phyloP scores from a whole-genome alignment of 2,113 vertebrate genomes.

The Anarrhichthys ocellatus region DNA sequence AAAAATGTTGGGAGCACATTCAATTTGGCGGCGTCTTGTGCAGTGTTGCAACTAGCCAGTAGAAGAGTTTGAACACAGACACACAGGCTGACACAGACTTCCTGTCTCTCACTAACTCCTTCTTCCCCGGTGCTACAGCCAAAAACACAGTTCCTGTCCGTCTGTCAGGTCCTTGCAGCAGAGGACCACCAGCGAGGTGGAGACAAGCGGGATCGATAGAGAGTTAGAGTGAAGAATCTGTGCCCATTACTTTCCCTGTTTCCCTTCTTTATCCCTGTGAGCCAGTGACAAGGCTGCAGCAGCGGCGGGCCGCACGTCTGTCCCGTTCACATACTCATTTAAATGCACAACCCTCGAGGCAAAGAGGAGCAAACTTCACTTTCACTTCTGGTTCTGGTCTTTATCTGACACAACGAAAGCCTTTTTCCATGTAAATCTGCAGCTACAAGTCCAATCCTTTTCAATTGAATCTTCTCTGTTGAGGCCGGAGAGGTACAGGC shows the following conservation, averaged over 20 bases:
- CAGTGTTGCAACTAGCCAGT: neutral
- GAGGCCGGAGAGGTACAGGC: neutral
- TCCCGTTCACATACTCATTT: constrained; percentile 30
- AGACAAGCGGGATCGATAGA: constrained; percentile 76
- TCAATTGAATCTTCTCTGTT: neutral
- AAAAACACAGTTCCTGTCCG: constrained; percentile 47
- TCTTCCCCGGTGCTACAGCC: constrained; percentile 26
- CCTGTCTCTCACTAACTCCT: constrained; percentile 28
- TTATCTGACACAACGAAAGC: neutral
- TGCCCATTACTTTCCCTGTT: constrained; percentile 77
- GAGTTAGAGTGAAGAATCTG: constrained; percentile 80
- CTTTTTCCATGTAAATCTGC: constrained; percentile 3
- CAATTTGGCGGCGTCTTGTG: neutral
- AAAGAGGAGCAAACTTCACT: neutral
- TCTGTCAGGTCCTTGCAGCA: constrained; percentile 53
- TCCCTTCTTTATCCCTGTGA: constrained; percentile 58
- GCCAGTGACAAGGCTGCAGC: constrained; percentile 53
- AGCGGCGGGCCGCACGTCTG: constrained; percentile 9
- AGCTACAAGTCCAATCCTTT: neutral
- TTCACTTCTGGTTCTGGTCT: neutral
- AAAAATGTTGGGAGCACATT: no score
- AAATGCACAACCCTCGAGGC: neutral
- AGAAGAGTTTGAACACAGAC: neutral
- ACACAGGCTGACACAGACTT: constrained; percentile 33
- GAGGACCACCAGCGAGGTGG: constrained; percentile 51